Evolutionary conservation across 2,888 invertebrate genomes (phyloP), one percentile per base, ranked within the genome.

Genomic region (Lasioglossum zephyrum): DNA sequence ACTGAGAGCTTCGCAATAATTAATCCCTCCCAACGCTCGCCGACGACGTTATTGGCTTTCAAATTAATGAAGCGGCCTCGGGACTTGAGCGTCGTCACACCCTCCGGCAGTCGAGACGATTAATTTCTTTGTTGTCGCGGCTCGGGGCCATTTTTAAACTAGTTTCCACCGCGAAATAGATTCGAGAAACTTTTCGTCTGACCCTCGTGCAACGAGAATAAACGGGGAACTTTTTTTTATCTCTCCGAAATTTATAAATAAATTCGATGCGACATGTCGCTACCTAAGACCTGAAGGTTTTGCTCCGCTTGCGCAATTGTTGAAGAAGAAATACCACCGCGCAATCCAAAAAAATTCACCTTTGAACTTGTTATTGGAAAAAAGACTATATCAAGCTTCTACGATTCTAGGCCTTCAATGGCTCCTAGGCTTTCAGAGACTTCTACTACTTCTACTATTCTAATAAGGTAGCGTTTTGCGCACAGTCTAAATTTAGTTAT

Each of bases 221-320:
- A 16, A 63, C 31, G 63, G 31, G 6, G 26, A n/a, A 26, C 60
- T 26, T 26, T 26, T 26, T 26, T 60, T 60, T 26, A 26, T 60
- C 60, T 26, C 60, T n/a, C n/a, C 60, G 60, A 60, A 60, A 26
- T 60, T 60, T 60, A 60, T 60, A 60, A 60, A 60, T 60, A 60
- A 60, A 60, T 60, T 47, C 47, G 16, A 22, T 2, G 49, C 22
- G 8, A 22, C 22, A 53, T n/a, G 57, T 57, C 57, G 39, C 39
- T 4, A 4, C 39, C 39, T 39, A 39, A 39, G 39, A 39, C 39
- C 39, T 39, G 39, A 4, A 4, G 39, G 39, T 39, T 39, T 39
- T 39, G n/a, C 6, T 57, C 22, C 18, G 18, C 41, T 41, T 41
- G 9, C 41, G 1, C 47, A 47, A 18, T 47, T 18, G 16, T 16